Evolutionary conservation across 2,888 invertebrate genomes (phyloP).

Genomic region (Drosophila quinaria): DNA sequence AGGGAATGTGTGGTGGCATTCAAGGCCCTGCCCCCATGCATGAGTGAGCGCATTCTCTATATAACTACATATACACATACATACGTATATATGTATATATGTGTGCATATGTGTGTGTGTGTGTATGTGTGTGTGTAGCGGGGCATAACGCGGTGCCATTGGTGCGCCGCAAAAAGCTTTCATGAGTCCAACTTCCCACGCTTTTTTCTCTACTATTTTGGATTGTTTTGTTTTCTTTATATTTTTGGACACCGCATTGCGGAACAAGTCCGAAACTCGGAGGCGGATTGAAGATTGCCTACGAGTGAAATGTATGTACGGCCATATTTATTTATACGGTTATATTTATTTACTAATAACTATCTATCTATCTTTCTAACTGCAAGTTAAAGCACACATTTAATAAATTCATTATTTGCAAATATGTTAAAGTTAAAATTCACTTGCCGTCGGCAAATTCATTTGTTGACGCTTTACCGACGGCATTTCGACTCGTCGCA

Average conservation of each 20-base stretch:
- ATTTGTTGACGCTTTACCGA: slow-evolving; percentile 50
- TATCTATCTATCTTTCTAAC: too few relatives aligned
- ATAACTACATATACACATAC: slow-evolving; percentile 13
- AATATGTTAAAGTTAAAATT: not conserved
- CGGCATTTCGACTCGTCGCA: slow-evolving; percentile 42
- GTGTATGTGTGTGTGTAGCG: slow-evolving; percentile 65
- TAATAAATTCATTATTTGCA: not conserved
- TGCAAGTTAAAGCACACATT: too few relatives aligned
- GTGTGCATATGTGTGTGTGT: slow-evolving; percentile 22
- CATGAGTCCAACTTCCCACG: slow-evolving; percentile 81
- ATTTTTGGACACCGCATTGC: slow-evolving; percentile 55
- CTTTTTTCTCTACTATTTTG: slow-evolving; percentile 43
- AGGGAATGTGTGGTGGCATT: slow-evolving; percentile 11
- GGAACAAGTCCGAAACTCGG: slow-evolving; percentile 28
- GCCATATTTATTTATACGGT: not conserved
- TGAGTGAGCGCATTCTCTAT: slow-evolving; percentile 45
- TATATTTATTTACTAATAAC: not conserved
- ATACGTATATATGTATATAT: slow-evolving; percentile 14
- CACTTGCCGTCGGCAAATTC: slow-evolving; percentile 64
- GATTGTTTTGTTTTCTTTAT: slow-evolving; percentile 34
- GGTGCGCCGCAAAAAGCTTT: slow-evolving; percentile 86
- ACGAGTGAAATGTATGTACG: not conserved
- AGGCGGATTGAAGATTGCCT: not conserved
- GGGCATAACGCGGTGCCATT: slow-evolving; percentile 86
- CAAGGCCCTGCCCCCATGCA: slow-evolving; percentile 57